phyloP scores from a whole-genome alignment of 2,888 invertebrate species.

The Heliconius ismenius region DNA sequence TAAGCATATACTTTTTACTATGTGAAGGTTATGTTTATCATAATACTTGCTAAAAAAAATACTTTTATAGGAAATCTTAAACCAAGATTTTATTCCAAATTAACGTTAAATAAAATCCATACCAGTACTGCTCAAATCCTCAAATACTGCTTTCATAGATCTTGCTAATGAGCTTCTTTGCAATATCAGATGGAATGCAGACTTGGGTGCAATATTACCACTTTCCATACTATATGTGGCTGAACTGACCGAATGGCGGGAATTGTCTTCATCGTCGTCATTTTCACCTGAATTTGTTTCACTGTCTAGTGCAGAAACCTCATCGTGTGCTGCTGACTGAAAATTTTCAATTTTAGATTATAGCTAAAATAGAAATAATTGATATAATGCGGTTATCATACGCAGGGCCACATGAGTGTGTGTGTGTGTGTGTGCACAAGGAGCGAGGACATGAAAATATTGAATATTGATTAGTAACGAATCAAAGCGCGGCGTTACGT shows the following conservation, averaged over 20 bases:
- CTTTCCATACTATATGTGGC: constrained; percentile 61
- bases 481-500: no score
- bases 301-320: constrained; percentile 78
- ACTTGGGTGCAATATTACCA: constrained; percentile 65
- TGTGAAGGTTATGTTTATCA: no score
- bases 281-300: constrained; percentile 70
- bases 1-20: no score
- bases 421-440: no score
- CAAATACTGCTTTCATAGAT: constrained; percentile 91
- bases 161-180: constrained; percentile 91
- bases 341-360: constrained; percentile 35
- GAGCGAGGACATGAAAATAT: no score
- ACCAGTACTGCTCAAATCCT: constrained; percentile 86
- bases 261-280: constrained; percentile 71
- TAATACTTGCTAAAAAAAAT: background rate
- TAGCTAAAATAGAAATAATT: background rate
- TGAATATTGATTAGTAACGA: no score
- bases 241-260: constrained; percentile 68
- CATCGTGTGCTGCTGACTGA: constrained; percentile 81
- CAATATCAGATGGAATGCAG: constrained; percentile 90
- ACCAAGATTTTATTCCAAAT: background rate
- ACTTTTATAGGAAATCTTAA: background rate
- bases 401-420: no score
- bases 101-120: constrained; percentile 28
- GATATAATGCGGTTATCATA: no score